phyloP scores from a whole-genome alignment of 2,888 invertebrate genomes.

The Volucella inflata region DNA sequence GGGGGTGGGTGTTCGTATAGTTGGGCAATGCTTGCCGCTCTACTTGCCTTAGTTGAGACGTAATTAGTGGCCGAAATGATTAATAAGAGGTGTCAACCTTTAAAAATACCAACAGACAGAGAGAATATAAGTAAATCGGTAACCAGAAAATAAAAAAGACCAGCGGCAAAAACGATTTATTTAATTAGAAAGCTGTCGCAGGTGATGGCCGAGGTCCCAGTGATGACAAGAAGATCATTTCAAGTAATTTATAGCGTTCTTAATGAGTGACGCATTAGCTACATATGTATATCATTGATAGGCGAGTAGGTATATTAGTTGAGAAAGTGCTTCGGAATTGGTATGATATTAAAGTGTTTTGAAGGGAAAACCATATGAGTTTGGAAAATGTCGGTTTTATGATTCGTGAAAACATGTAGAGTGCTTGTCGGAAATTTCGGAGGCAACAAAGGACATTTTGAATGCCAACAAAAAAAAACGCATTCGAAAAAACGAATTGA shows the following conservation, averaged over 20 bases:
- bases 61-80: constrained; percentile 31
- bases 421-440: too few relatives aligned
- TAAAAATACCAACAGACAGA: neutral
- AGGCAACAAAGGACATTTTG: too few relatives aligned
- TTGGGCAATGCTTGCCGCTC: constrained; percentile 3
- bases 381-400: too few relatives aligned
- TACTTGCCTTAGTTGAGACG: constrained; percentile 18
- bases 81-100: constrained; percentile 30
- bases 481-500: too few relatives aligned
- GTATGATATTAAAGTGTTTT: too few relatives aligned
- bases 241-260: neutral
- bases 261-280: neutral
- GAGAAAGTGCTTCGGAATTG: too few relatives aligned
- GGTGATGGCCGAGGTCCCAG: neutral
- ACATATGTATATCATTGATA: too few relatives aligned
- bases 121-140: neutral
- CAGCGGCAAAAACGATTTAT: neutral
- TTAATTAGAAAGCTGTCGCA: constrained; percentile 19
- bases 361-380: too few relatives aligned
- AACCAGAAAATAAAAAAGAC: constrained; percentile 9
- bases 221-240: neutral
- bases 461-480: too few relatives aligned
- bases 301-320: too few relatives aligned
- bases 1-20: neutral
- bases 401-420: too few relatives aligned